Evolutionary conservation across 2,113 vertebrate genomes (phyloP).

Genomic region (Dascyllus trimaculatus): DNA sequence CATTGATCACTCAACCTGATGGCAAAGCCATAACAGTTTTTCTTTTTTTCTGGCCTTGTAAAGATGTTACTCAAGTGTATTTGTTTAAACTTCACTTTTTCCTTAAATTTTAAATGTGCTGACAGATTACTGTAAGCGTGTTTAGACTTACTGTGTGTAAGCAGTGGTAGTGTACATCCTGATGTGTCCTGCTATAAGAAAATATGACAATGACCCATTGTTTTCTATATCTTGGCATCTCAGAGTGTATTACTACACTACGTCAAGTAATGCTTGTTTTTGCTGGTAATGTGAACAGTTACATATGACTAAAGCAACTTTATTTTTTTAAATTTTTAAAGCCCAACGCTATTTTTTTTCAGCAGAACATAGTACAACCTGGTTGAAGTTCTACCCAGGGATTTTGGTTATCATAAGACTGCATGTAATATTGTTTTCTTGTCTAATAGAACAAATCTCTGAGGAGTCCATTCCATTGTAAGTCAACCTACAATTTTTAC

Average conservation of each 20-base stretch:
- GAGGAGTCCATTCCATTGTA: neutral
- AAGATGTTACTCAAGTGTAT: slow-evolving; percentile 31
- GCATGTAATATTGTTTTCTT: too few species aligned
- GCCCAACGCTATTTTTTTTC: neutral
- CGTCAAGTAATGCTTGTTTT: neutral
- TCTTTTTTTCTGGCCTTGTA: slow-evolving; percentile 3
- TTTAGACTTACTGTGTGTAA: neutral
- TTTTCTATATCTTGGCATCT: neutral
- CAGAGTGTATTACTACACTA: neutral
- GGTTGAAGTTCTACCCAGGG: neutral
- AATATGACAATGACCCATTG: neutral
- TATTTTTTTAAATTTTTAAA: neutral
- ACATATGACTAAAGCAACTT: neutral
- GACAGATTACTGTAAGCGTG: neutral
- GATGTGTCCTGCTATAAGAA: too few species aligned
- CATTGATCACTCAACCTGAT: neutral
- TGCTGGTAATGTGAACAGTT: neutral
- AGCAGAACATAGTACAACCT: neutral
- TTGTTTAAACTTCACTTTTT: slow-evolving; percentile 12
- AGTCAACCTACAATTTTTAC: neutral
- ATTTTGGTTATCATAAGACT: too few species aligned
- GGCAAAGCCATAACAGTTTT: slow-evolving; percentile 1
- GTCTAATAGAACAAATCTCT: too few species aligned
- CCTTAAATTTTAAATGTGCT: neutral
- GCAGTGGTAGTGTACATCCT: neutral